Evolutionary conservation across 2,888 invertebrate species (phyloP), one percentile per base, ranked within the genome.

Genomic region (Glyphotaelius pellucidus): DNA sequence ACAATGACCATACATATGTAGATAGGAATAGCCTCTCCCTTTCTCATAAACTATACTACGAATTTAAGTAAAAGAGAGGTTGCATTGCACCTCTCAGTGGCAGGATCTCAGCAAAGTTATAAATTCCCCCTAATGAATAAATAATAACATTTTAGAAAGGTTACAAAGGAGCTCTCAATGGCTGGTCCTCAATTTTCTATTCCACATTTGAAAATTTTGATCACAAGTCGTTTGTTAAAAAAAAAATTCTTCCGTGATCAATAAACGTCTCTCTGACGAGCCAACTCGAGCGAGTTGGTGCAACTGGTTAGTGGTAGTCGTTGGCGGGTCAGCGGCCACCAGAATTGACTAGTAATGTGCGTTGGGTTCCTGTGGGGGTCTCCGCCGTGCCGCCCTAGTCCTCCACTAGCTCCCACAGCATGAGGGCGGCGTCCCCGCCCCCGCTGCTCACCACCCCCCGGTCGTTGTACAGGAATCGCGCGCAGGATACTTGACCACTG

Each of bases 351-450:
- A 86, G 47, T 86, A 42, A 42, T 47, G 88, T 88, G 88, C 67
- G 25, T 32, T 31, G 67, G 31, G 32, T 47, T 35, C 88, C 25
- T 42, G 86, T 42, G 52, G 52, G 88, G 19, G 67, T 1, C 25
- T 85, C 42, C n/a, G 86, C 30, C 19, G 32, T 30, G 19, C 42
- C 19, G n/a, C 42, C 80, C 96, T 97, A 98, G 96, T 98, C 98
- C 94, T 98, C 98, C 94, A 98, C 97, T 93, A 98, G 95, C 95
- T 98, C 98, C 98, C 99, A 99, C 93, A 99, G 97, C 98, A 99
- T 98, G 80, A 99, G 96, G 12, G 98, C 98, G 42, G 98, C 98
- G 94, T 99, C 99, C 93, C 97, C 97, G 67, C 99, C 99, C 4
- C 99, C 99, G 15, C 98, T 97, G 31, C 98, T 98, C 90, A 98